phyloP scores from a whole-genome alignment of 2,113 vertebrate genomes.

The Seriola dumerili region DNA sequence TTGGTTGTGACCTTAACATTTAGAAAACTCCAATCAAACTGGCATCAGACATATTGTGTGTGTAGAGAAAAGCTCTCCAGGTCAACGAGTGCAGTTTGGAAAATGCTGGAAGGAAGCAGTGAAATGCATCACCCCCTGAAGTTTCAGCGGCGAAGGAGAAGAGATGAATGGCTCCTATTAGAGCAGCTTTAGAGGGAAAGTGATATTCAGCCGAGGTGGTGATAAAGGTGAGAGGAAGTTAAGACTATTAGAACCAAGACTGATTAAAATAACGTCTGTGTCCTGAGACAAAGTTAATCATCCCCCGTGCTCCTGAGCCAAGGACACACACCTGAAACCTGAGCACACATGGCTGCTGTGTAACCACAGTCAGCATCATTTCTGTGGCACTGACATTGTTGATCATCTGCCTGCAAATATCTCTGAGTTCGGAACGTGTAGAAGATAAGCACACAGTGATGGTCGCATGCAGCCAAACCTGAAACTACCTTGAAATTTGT shows the following conservation, averaged over 20 bases:
- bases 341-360: too few relatives aligned
- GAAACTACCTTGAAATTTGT: too few relatives aligned
- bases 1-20: slow-evolving; percentile 2
- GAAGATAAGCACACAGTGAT: too few relatives aligned
- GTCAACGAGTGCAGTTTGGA: slow-evolving; percentile 16
- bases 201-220: slow-evolving; percentile 40
- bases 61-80: not conserved
- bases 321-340: slow-evolving; percentile 6
- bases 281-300: slow-evolving; percentile 52
- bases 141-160: not conserved
- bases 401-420: not conserved
- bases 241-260: slow-evolving; percentile 32
- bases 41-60: not conserved
- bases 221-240: slow-evolving; percentile 59
- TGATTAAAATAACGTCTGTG: slow-evolving; percentile 40
- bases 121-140: slow-evolving; percentile 32
- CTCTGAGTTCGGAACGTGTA: too few relatives aligned
- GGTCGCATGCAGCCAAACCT: too few relatives aligned
- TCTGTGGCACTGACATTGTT: not conserved
- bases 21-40: not conserved
- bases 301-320: slow-evolving; percentile 6
- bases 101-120: not conserved
- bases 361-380: not conserved
- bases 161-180: slow-evolving; percentile 59
- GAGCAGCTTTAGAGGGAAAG: slow-evolving; percentile 3